Evolutionary conservation across 2,888 invertebrate genomes (phyloP).

Genomic region (Drosophila pegasa): DNA sequence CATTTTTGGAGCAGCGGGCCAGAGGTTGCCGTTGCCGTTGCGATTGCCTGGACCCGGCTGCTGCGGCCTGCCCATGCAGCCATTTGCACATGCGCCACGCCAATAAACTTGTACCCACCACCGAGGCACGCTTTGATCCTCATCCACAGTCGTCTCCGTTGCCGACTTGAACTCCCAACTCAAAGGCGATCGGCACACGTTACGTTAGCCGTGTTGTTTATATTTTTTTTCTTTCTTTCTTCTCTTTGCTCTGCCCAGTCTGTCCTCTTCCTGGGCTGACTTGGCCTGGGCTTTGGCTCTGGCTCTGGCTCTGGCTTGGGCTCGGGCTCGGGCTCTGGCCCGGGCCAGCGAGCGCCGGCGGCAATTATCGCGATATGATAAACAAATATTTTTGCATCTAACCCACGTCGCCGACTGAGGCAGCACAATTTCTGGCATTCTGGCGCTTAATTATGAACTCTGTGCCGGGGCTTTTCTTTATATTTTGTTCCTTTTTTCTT

Average conservation of each 20-base stretch:
- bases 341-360: slow-evolving; percentile 65
- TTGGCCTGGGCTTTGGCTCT: slow-evolving; percentile 18
- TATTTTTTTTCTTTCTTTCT: slow-evolving; percentile 25
- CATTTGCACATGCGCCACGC: slow-evolving; percentile 75
- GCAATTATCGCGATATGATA: slow-evolving; percentile 80
- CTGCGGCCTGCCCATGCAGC: slow-evolving; percentile 43
- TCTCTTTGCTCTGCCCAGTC: slow-evolving; percentile 34
- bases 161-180: slow-evolving; percentile 42
- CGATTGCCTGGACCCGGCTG: slow-evolving; percentile 47
- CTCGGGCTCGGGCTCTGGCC: slow-evolving; percentile 27
- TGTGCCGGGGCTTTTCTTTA: too few relatives aligned
- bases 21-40: slow-evolving; percentile 48
- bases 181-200: slow-evolving; percentile 76
- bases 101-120: slow-evolving; percentile 74
- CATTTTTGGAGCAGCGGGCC: slow-evolving; percentile 82
- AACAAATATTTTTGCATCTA: slow-evolving; percentile 81
- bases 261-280: slow-evolving; percentile 17
- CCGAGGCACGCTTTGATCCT: slow-evolving; percentile 77
- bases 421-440: slow-evolving; percentile 66
- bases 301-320: slow-evolving; percentile 26
- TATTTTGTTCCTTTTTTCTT: slow-evolving; percentile 17
- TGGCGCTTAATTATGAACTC: slow-evolving; percentile 80
- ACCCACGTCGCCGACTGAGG: slow-evolving; percentile 54
- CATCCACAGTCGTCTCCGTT: slow-evolving; percentile 50
- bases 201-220: slow-evolving; percentile 58